phyloP scores from a whole-genome alignment of 2,113 vertebrate genomes.

The Limnothrissa miodon region DNA sequence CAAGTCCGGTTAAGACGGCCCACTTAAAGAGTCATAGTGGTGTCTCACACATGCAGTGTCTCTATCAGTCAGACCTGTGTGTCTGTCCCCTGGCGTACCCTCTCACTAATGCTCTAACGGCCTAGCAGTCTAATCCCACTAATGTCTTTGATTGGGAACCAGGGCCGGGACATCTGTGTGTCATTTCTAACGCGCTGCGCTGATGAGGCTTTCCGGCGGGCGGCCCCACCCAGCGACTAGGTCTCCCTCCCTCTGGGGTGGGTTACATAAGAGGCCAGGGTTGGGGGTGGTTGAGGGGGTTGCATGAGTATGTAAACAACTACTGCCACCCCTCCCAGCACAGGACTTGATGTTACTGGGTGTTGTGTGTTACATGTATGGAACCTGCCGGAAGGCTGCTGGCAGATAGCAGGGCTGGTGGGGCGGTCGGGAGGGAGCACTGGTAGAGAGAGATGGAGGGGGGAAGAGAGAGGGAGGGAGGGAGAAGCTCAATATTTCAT shows the following conservation, averaged over 20 bases:
- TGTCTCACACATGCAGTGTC: background rate
- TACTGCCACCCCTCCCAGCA: background rate
- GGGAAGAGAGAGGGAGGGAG: background rate
- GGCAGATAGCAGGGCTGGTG: background rate
- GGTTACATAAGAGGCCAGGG: background rate
- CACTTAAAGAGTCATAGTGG: too few species aligned
- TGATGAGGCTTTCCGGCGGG: background rate
- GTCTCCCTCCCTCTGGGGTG: background rate
- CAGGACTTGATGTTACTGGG: background rate
- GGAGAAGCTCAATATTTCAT: slow-evolving; percentile 1
- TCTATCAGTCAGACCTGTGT: background rate
- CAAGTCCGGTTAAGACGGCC: too few species aligned
- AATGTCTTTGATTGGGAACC: background rate
- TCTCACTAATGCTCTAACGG: background rate
- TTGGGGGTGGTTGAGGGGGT: background rate
- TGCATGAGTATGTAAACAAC: background rate
- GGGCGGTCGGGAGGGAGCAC: background rate
- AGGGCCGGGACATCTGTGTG: background rate
- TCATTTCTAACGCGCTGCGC: background rate
- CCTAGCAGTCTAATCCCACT: background rate
- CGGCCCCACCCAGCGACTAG: background rate
- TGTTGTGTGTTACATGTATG: background rate
- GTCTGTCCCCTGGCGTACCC: background rate
- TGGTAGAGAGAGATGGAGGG: background rate
- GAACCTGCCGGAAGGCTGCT: background rate